Evolutionary conservation across 1,140 invertebrate genomes (phyloP).

Genomic region (Trichonephila clavipes): DNA sequence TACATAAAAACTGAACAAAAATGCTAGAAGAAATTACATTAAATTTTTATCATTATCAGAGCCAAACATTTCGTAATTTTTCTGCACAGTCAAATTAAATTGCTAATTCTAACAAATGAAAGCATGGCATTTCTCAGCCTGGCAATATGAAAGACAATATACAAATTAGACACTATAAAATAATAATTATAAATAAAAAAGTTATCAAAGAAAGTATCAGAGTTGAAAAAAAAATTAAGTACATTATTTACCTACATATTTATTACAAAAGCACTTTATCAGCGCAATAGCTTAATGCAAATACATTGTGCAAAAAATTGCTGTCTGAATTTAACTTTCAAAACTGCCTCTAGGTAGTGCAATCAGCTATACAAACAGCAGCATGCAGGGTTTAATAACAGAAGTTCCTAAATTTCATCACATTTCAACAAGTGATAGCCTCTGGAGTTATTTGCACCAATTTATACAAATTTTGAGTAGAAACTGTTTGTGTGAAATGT

Average conservation of each 20-base stretch:
- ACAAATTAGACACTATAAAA: not conserved
- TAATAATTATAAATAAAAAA: not conserved
- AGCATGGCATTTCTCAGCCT: not conserved
- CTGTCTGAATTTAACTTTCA: slow-evolving; percentile 24
- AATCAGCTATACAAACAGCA: slow-evolving; percentile 54
- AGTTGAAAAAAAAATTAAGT: not conserved
- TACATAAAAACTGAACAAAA: not conserved
- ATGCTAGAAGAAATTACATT: not conserved
- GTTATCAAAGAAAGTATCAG: not conserved
- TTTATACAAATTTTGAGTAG: not conserved
- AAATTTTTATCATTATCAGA: not conserved
- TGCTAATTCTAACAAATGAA: not conserved
- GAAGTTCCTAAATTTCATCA: slow-evolving; percentile 32
- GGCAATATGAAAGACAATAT: not conserved
- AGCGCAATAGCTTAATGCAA: slow-evolving; percentile 25
- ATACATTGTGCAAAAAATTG: slow-evolving; percentile 52
- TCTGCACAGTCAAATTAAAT: not conserved
- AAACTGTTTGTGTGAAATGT: slow-evolving; percentile 1
- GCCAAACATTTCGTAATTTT: not conserved
- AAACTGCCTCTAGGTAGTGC: slow-evolving; percentile 60
- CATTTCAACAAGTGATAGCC: not conserved
- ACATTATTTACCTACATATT: not conserved
- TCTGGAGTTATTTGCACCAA: not conserved
- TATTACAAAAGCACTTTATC: not conserved
- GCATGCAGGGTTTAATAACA: slow-evolving; percentile 30